A percentile compares a stretch with the other conserved stretches of the same genome.
phyloP scores from a whole-genome alignment of 1,140 invertebrate genomes.

The Drosophila dunni region DNA sequence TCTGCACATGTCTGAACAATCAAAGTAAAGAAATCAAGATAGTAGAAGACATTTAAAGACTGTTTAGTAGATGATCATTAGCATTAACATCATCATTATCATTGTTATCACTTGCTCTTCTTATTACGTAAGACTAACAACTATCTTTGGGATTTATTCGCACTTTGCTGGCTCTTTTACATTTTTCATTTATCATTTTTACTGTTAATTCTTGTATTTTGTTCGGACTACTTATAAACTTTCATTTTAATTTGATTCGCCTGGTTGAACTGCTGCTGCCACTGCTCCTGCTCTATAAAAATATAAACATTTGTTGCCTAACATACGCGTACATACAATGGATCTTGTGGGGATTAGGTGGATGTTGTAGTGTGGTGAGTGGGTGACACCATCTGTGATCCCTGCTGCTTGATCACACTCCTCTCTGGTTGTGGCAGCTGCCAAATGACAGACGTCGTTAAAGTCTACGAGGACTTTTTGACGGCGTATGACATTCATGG shows the following conservation, averaged over 20 bases:
- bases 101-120: slow-evolving; percentile 76
- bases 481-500: slow-evolving; percentile 24
- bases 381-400: slow-evolving; percentile 27
- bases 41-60: slow-evolving; percentile 55
- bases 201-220: slow-evolving; percentile 37
- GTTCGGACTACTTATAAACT: slow-evolving; percentile 27
- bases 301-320: slow-evolving; percentile 60
- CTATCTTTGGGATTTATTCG: slow-evolving; percentile 79
- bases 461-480: slow-evolving; percentile 23
- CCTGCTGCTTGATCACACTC: slow-evolving; percentile 17
- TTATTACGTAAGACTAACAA: slow-evolving; percentile 74
- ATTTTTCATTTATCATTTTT: background rate
- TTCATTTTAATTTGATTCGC: slow-evolving; percentile 4
- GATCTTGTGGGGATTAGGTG: background rate
- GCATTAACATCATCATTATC: slow-evolving; percentile 41
- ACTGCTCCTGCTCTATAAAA: slow-evolving; percentile 57
- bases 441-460: slow-evolving; percentile 39
- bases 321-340: slow-evolving; percentile 35
- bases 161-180: slow-evolving; percentile 52
- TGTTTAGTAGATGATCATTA: slow-evolving; percentile 37
- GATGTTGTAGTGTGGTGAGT: slow-evolving; percentile 7
- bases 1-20: slow-evolving; percentile 24
- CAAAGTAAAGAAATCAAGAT: slow-evolving; percentile 52
- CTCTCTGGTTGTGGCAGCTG: slow-evolving; percentile 39
- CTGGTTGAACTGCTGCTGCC: slow-evolving; percentile 29